Evolutionary conservation across 2,113 vertebrate genomes (phyloP).

Genomic region (Capricornis sumatraensis): DNA sequence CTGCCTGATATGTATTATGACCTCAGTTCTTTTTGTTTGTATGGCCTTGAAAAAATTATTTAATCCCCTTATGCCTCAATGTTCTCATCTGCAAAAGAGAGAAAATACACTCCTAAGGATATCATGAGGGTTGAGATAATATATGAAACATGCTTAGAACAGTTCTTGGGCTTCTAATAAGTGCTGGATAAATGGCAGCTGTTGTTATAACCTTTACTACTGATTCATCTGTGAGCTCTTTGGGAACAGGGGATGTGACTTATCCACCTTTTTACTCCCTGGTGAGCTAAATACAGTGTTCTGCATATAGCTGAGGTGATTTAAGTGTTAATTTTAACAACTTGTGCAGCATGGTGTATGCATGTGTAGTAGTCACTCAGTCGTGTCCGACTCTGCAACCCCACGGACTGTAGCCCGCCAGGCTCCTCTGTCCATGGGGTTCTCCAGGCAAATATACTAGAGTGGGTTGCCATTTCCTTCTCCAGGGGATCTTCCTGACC

Average conservation of each 20-base stretch:
- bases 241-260: not conserved
- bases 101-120: not conserved
- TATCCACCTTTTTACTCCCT: not conserved
- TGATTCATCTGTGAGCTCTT: not conserved
- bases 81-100: not conserved
- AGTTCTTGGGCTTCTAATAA: not conserved
- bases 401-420: not conserved
- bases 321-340: slow-evolving; percentile 21
- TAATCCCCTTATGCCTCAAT: not conserved
- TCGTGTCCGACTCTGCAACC: not conserved
- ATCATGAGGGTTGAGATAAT: not conserved
- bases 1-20: too few species aligned
- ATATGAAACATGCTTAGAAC: not conserved
- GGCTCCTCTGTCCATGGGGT: not conserved
- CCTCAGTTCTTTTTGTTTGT: not conserved
- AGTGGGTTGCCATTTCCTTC: not conserved
- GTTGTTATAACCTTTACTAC: not conserved
- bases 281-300: not conserved
- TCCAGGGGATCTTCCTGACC: not conserved
- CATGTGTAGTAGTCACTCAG: not conserved
- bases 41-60: not conserved
- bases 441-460: not conserved
- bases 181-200: not conserved
- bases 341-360: not conserved
- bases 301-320: not conserved